phyloP scores from a whole-genome alignment of 2,797 vertebrate species.

The Agapornis canus region DNA sequence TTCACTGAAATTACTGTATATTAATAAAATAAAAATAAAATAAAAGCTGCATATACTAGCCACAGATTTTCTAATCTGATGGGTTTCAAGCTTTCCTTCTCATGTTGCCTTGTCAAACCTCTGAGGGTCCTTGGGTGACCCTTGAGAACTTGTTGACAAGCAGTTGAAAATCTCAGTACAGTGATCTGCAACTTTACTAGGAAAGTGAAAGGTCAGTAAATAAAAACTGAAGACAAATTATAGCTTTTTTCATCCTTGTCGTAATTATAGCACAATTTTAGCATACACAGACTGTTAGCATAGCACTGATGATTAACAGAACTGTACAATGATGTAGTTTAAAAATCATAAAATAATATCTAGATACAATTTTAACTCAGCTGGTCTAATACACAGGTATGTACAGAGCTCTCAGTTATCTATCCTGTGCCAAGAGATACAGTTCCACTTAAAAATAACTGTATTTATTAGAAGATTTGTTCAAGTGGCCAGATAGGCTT shows the following conservation, averaged over 20 bases:
- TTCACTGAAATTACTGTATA: not conserved
- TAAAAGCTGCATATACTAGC: not conserved
- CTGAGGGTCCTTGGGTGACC: not conserved
- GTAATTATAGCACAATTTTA: not conserved
- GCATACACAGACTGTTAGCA: not conserved
- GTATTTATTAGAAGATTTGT: not conserved
- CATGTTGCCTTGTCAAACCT: not conserved
- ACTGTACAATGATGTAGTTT: not conserved
- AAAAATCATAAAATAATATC: not conserved
- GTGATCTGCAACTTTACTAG: not conserved
- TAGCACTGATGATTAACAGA: not conserved
- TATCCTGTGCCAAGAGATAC: not conserved
- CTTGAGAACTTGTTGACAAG: not conserved
- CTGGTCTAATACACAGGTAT: accelerated
- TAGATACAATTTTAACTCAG: not conserved
- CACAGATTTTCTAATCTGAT: not conserved
- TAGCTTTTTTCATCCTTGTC: not conserved
- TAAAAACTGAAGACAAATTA: not conserved
- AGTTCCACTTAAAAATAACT: not conserved
- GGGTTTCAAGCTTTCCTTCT: not conserved
- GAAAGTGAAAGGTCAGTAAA: not conserved
- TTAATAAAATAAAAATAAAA: not conserved
- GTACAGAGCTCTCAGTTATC: not conserved
- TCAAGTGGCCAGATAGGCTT: not conserved
- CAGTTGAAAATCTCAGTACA: not conserved